These are phyloP conservation scores for Willisornis vidua DNA, from an alignment of 2,113 vertebrate species.

Conservation along the genomic window DNA sequence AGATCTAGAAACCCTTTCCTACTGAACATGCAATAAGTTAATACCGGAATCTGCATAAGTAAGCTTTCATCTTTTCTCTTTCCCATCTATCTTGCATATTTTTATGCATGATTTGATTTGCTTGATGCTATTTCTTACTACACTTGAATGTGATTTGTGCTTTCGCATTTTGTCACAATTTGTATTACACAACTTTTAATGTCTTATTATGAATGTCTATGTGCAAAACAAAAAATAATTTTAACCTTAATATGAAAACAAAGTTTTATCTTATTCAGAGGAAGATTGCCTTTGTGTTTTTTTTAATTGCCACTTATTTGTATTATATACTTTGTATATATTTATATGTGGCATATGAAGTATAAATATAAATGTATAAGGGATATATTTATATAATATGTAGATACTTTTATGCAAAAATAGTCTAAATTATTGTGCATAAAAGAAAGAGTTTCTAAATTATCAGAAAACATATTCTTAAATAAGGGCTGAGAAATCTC, in stretches of 20 bases:
- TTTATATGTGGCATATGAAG: neutral
- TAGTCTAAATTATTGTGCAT: neutral
- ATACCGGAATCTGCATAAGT: constrained; percentile 16
- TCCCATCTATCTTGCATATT: constrained; percentile 14
- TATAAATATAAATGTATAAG: neutral
- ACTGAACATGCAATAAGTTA: neutral
- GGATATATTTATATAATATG: neutral
- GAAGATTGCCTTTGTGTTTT: neutral
- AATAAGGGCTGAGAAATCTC: neutral
- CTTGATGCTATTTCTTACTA: neutral
- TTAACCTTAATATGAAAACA: neutral
- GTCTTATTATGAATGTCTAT: constrained; percentile 23
- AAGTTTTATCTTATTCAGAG: neutral
- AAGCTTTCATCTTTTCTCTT: constrained; percentile 3
- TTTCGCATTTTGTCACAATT: neutral
- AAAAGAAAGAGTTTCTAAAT: neutral
- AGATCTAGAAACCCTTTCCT: neutral
- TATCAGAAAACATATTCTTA: neutral
- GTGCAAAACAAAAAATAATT: neutral
- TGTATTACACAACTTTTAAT: constrained; percentile 17
- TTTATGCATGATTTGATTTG: constrained; percentile 22
- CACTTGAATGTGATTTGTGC: constrained; percentile 7
- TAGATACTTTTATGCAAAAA: neutral
- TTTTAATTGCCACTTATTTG: neutral
- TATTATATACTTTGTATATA: neutral